Base-by-base conservation (phyloP, 1,140 invertebrate species). In the Meloidogyne floridensis region DNA sequence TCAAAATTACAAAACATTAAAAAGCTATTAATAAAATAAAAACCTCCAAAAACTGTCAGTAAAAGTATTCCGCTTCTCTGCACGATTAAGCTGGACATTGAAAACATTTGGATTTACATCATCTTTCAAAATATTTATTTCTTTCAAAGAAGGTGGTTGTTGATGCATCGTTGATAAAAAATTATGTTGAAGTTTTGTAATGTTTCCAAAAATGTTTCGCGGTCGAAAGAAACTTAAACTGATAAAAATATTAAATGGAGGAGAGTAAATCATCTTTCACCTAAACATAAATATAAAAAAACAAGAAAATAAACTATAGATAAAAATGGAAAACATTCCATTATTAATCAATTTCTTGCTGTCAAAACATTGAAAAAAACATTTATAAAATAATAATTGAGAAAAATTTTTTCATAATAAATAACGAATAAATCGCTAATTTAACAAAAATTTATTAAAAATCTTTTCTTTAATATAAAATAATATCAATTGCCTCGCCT, bases 21-120 rank as follows among this genome's bases (percentile, higher is more conserved):
- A 47, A 78, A 32, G 32, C 32, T 32, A 10, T 11, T 42, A 18
- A 71, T 47, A 43, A 80, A 13, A 15, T 20, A 84, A 84, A 59
- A 43, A 86, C 85, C 75, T 88, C 81, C 85, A 86, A 43, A 87
- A 72, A 13, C 75, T 76, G 18, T 80, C 20, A 6, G 84, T 86
- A 51, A 86, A 87, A 3, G 85, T 72, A 59, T 86, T 86, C 13
- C 83, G 76, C 6, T 54, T 59, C 13, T 86, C 75, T 13, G 86
- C 82, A 43, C 86, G 77, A 74, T 86, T 85, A 9, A 86, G 65
- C 72, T 86, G 73, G 15, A 86, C 84, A 70, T 86, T 79, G 53
- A 76, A 81, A 43, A 86, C 83, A n/a, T 70, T 80, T 15, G 78
- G 18, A 20, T 18, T 54, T 43, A 75, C 42, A 51, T 78, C 72